Percentiles rank a stretch among this genome's conserved stretches.
Conservation (phyloP, 2,797 vertebrate genomes). For the Leuciscus waleckii region DNA sequence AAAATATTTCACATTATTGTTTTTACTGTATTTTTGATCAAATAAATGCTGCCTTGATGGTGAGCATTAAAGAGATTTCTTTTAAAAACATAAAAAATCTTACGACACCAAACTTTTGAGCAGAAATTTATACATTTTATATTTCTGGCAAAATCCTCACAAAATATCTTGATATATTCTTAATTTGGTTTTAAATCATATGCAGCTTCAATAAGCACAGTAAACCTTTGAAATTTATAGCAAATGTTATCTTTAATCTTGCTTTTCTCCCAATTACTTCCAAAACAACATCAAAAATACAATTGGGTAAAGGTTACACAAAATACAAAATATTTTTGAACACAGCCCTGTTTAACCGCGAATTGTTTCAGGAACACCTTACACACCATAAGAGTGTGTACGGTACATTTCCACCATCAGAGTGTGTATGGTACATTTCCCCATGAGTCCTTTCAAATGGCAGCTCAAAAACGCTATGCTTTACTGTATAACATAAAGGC, state of each 20-base stretch:
- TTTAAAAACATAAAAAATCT: neutral
- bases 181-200: no score
- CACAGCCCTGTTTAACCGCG: slow-evolving; percentile 8
- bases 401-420: neutral
- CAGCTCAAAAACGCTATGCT: neutral
- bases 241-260: slow-evolving; percentile 49
- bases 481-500: slow-evolving; percentile 23
- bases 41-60: neutral
- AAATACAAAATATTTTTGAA: slow-evolving; percentile 57
- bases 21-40: neutral
- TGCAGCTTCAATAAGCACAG: slow-evolving; percentile 10
- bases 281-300: slow-evolving; percentile 47
- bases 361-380: neutral
- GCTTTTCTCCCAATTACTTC: slow-evolving; percentile 36
- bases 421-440: neutral
- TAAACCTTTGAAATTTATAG: neutral
- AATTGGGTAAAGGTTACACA: slow-evolving; percentile 26
- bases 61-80: neutral
- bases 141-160: neutral
- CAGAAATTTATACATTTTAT: neutral
- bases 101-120: no score
- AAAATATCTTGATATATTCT: neutral
- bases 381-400: neutral
- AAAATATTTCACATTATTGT: no score
- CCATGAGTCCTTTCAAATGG: neutral